Evolutionary conservation across 2,113 vertebrate species (phyloP), one percentile per base, ranked within the genome.

Genomic region (Platysteira castanea): DNA sequence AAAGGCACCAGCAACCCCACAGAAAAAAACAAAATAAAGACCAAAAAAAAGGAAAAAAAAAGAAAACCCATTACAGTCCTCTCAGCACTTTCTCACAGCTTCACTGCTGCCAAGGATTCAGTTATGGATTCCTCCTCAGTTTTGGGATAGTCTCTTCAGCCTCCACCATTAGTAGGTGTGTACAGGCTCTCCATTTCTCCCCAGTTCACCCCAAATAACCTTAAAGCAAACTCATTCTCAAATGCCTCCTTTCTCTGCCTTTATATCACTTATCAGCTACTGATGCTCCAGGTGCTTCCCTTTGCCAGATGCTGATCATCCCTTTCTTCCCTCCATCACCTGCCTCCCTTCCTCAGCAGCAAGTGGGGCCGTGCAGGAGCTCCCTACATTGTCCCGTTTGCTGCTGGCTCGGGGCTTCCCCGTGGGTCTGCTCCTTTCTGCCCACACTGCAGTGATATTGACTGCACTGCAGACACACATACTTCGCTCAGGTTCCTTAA

Each of bases 381-480:
- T 86, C 44, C 82, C 61, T 64, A 23, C 92, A 78, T 84, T 85
- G 56, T 63, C 39, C 33, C 61, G 4, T 46, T 46, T 52, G 54
- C 44, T 81, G 60, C 53, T 86, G 11, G 14, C 39, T 87, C 44
- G 33, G 76, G 70, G 76, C 21, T 92, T 64, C 69, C 42, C 41
- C 14, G 16, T 65, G 76, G 84, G 26, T 64, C 52, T 78, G 53
- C 46, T 93, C 71, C 10, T 79, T 90, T 76, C 60, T 76, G 23
- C 87, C 89, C 90, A 52, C 54, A 63, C 97, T 97, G 97, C 97
- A 95, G 97, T 65, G 84, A 93, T 84, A 96, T 92, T 93, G 96
- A 96, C 98, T 93, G 97, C 96, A 98, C 86, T 98, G 96, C 97
- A 98, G 97, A 60, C 94, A 59, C 78, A 15, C 70, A 78, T 50